These are phyloP conservation scores for Sphenodon punctatus DNA, from an alignment of 2,797 vertebrate species.

Conservation along the genomic window DNA sequence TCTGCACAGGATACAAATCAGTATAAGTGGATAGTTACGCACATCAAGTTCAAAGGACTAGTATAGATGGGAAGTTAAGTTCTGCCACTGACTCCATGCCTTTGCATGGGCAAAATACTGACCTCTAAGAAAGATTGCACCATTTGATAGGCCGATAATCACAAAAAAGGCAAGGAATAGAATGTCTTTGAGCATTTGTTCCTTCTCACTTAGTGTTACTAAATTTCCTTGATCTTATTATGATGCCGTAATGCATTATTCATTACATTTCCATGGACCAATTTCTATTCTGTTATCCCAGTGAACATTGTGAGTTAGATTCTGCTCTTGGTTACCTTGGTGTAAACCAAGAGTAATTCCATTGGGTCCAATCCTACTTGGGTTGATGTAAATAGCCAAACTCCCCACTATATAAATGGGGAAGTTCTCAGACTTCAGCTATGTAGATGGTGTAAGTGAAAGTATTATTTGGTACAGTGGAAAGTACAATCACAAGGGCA, in stretches of 20 bases:
- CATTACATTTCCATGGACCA: not conserved
- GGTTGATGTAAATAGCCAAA: rapidly evolving
- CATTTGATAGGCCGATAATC: not conserved
- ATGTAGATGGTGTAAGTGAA: rapidly evolving
- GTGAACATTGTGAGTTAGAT: rapidly evolving
- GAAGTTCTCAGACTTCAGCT: not conserved
- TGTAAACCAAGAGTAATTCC: not conserved
- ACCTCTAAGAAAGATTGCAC: not conserved
- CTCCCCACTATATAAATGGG: not conserved
- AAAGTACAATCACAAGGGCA: too few species aligned
- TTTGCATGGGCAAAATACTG: rapidly evolving
- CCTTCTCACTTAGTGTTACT: rapidly evolving
- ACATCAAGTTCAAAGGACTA: not conserved
- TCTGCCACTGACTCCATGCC: rapidly evolving
- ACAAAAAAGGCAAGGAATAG: not conserved
- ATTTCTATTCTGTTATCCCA: rapidly evolving
- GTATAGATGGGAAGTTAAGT: not conserved
- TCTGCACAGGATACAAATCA: not conserved
- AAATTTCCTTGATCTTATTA: rapidly evolving
- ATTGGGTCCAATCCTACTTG: not conserved
- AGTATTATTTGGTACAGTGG: not conserved
- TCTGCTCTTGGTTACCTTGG: not conserved
- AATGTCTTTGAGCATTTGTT: rapidly evolving
- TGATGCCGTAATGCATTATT: not conserved
- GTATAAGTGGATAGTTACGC: rapidly evolving